A percentile compares a stretch with the other conserved stretches of the same genome.
Conservation (phyloP, 2,113 vertebrate species). For the Oryzias melastigma region DNA sequence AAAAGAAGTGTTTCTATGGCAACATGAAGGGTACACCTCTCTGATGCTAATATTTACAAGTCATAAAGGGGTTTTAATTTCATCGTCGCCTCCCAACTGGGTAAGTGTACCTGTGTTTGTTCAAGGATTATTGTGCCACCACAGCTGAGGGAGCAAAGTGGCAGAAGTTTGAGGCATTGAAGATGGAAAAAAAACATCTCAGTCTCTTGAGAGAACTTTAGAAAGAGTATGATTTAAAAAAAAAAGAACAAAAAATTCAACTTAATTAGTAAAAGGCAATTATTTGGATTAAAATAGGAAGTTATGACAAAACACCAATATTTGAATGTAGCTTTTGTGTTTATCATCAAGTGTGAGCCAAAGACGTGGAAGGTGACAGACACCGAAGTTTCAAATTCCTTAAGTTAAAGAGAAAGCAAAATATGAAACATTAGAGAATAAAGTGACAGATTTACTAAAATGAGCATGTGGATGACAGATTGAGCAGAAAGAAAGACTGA, state of each 20-base stretch:
- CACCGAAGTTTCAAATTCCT: too few species aligned
- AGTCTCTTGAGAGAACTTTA: conserved; percentile 33
- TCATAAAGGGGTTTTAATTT: conserved; percentile 45
- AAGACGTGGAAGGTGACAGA: too few species aligned
- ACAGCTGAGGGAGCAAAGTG: conserved; percentile 15
- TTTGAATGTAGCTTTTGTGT: too few species aligned
- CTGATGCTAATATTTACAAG: conserved; percentile 35
- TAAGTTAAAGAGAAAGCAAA: neutral
- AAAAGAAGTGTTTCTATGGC: conserved; percentile 58
- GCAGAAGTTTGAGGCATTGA: conserved; percentile 47
- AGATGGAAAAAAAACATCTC: conserved; percentile 60
- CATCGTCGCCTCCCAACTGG: neutral
- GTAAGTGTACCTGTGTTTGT: neutral
- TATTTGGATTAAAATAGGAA: too few species aligned
- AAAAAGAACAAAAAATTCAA: neutral
- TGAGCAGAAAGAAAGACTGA: neutral
- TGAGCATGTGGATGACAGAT: neutral
- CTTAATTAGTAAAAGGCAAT: neutral
- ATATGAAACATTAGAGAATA: neutral
- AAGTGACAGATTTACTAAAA: neutral
- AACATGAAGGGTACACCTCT: conserved; percentile 42
- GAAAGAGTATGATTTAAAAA: conserved; percentile 8
- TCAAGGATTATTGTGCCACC: neutral
- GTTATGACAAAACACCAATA: too few species aligned
- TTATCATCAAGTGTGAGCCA: too few species aligned